Evolutionary conservation across 1,140 invertebrate species (phyloP), one percentile per base, ranked within the genome.

Genomic region (Rhysida immarginata): DNA sequence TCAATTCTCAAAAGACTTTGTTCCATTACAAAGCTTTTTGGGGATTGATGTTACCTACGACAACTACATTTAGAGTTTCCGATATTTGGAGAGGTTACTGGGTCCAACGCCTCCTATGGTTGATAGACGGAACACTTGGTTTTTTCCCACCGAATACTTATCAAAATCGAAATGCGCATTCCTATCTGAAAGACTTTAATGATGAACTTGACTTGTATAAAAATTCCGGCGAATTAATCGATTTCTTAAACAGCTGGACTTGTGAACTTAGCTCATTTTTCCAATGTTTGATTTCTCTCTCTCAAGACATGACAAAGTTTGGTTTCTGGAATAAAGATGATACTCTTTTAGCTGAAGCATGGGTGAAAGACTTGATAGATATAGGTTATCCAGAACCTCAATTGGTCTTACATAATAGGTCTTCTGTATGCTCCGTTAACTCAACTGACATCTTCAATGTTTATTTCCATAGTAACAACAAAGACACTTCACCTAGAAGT

Each of bases 51-150:
- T 53, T 69, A 13, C 68, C 68, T 14, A 61, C 57, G 2, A 60
- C 61, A 11, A 64, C 65, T 13, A 60, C 64, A 16, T 68, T 68
- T 53, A 29, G 68, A 52, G 62, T 62, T 13, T 61, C 56, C 25
- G 68, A 69, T 54, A 69, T 69, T 26, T 69, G 64, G 61, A 41
- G 68, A 50, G 64, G 65, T 1, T 69, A 69, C 54, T 68, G 65
- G 58, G 58, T 65, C 2, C 65, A 68, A 50, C 49, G 58, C 25
- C 55, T 69, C 1, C 51, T 69, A 26, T 66, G 66, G 60, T 48
- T 62, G 21, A 59, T 66, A 20, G 66, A 61, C 16, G 58, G 55
- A n/a, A 49, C 52, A 24, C 24, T 68, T 5, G 65, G 48, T 26
- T 68, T 68, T 53, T 56, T 56, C 24, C 53, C 61, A 29, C 63